These are phyloP conservation scores for Pelosia muscerda DNA, from an alignment of 2,888 invertebrate genomes.

Conservation along the genomic window DNA sequence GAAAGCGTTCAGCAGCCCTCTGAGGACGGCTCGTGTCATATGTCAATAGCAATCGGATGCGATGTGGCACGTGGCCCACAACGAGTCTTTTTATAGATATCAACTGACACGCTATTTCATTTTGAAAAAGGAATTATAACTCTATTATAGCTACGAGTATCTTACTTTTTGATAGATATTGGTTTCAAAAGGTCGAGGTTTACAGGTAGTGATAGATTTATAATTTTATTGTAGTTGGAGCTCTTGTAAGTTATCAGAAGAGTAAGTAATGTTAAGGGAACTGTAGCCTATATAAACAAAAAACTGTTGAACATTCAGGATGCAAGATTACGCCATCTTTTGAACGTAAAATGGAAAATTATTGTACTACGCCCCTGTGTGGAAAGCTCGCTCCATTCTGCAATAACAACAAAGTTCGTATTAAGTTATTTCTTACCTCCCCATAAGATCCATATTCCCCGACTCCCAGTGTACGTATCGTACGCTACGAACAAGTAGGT, in stretches of 20 bases:
- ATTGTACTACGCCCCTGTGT: constrained; percentile 7
- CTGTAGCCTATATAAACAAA: not conserved
- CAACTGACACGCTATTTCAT: constrained; percentile 32
- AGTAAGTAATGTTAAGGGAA: not conserved
- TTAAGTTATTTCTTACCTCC: constrained; percentile 34
- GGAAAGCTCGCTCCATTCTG: constrained; percentile 13
- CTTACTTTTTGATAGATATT: constrained; percentile 26
- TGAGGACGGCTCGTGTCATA: constrained; percentile 64
- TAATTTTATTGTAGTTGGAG: not conserved
- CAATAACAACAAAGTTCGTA: constrained; percentile 24
- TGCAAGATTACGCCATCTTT: constrained; percentile 16
- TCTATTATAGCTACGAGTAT: constrained; percentile 33
- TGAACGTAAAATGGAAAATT: constrained; percentile 18
- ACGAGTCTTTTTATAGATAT: constrained; percentile 47
- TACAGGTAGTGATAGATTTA: not conserved
- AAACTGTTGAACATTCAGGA: not conserved
- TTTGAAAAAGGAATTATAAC: constrained; percentile 36
- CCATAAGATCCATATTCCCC: constrained; percentile 26
- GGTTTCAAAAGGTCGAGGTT: not conserved
- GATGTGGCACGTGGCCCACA: constrained; percentile 47
- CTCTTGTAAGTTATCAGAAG: not conserved
- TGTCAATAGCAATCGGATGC: constrained; percentile 68
- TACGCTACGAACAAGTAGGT: constrained; percentile 18
- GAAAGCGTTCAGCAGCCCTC: constrained; percentile 68
- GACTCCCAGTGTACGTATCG: constrained; percentile 7